Conservation (phyloP, 2,888 invertebrate genomes). For the Lycophotia porphyrea region DNA sequence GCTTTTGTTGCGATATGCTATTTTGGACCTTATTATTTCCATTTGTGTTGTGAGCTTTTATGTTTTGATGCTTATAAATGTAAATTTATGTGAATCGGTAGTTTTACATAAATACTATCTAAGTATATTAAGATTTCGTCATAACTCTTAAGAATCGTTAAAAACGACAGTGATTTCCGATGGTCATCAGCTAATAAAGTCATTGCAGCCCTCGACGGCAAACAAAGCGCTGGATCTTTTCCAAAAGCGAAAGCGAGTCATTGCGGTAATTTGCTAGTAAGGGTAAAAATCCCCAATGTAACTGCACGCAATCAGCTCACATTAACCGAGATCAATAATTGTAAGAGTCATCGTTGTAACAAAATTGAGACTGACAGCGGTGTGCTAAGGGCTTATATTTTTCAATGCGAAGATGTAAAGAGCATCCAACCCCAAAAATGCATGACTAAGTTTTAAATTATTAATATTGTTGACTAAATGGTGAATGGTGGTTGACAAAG, state of each 20-base stretch:
- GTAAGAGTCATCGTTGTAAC: not conserved
- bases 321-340: not conserved
- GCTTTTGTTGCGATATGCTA: not conserved
- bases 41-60: not conserved
- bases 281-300: not conserved
- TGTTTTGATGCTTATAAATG: not conserved
- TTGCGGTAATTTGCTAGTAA: not conserved
- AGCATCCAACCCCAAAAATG: not conserved
- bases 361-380: too few species aligned
- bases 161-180: not conserved
- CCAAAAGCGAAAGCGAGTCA: conserved; percentile 17
- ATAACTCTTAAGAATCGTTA: not conserved
- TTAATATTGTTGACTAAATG: conserved; percentile 13
- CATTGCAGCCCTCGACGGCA: not conserved
- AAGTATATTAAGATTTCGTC: not conserved
- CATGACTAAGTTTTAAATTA: not conserved
- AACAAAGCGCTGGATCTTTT: not conserved
- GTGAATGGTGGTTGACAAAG: conserved; percentile 34
- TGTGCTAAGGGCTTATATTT: not conserved
- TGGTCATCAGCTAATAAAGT: not conserved
- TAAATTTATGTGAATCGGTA: too few species aligned
- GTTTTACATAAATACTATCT: not conserved
- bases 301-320: not conserved
- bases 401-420: not conserved
- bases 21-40: conserved; percentile 10